These are phyloP conservation scores for Eurytoma adleriae DNA, from an alignment of 2,888 invertebrate genomes.

Conservation along the genomic window DNA sequence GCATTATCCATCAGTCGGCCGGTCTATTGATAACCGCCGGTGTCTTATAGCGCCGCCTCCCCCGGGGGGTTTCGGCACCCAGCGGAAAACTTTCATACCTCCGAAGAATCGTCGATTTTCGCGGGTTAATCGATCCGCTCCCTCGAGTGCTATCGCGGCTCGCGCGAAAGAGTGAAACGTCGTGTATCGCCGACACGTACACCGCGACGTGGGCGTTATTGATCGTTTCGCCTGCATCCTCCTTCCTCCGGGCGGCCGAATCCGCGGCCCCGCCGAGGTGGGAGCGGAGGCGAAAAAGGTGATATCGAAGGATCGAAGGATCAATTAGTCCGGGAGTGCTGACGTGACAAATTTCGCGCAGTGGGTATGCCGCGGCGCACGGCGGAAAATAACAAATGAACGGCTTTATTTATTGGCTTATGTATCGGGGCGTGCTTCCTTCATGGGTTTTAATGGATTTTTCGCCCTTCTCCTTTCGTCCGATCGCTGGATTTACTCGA, in stretches of 20 bases:
- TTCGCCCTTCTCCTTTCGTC: conserved; percentile 1
- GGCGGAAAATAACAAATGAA: conserved; percentile 40
- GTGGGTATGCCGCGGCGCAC: background rate
- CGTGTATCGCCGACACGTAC: conserved; percentile 32
- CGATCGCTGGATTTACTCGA: too few relatives aligned
- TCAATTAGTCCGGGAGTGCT: conserved; percentile 59
- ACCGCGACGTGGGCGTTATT: conserved; percentile 8
- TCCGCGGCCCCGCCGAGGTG: background rate
- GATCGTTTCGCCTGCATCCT: conserved; percentile 10
- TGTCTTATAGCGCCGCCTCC: too few relatives aligned
- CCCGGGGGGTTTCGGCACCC: background rate
- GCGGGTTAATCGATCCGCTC: conserved; percentile 16
- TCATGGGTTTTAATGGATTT: conserved; percentile 34
- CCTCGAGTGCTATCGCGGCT: background rate
- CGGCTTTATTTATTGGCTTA: conserved; percentile 48
- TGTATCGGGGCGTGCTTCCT: conserved; percentile 22
- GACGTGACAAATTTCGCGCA: conserved; percentile 59
- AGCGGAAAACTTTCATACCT: background rate
- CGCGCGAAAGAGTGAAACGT: conserved; percentile 17
- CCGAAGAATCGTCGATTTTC: conserved; percentile 17
- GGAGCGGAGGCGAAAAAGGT: background rate
- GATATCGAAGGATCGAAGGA: conserved; percentile 33
- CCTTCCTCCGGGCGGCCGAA: conserved; percentile 29
- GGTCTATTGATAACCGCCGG: conserved; percentile 16
- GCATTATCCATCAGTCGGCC: background rate